Conservation (phyloP, 2,797 vertebrate species). For the Falco columbarius region DNA sequence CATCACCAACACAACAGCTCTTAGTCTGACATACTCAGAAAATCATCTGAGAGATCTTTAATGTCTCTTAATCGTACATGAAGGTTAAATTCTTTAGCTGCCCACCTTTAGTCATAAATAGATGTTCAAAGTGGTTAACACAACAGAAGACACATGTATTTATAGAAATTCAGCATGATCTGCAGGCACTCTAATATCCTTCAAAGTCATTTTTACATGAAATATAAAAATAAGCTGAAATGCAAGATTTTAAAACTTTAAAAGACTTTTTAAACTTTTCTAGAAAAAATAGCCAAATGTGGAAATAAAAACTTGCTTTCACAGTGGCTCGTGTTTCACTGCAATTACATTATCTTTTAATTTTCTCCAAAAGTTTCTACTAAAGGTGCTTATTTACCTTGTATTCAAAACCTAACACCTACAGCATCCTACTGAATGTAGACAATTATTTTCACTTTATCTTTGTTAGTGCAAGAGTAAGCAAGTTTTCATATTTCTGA, state of each 20-base stretch:
- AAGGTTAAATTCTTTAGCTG: constrained; percentile 1
- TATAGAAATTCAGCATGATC: constrained; percentile 33
- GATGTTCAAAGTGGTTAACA: constrained; percentile 1
- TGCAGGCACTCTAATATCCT: not conserved
- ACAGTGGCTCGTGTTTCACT: not conserved
- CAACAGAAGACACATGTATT: not conserved
- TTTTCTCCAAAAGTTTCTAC: not conserved
- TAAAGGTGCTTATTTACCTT: not conserved
- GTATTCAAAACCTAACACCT: not conserved
- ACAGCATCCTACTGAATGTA: not conserved
- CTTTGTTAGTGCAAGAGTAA: not conserved
- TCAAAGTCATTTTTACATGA: constrained; percentile 23
- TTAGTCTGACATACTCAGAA: not conserved
- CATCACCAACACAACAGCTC: not conserved
- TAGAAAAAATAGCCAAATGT: not conserved
- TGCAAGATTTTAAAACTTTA: not conserved
- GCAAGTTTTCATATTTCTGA: not conserved
- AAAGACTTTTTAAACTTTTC: not conserved
- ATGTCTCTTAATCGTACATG: not conserved
- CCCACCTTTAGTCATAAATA: constrained; percentile 14
- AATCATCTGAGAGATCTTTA: not conserved
- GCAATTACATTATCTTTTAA: not conserved
- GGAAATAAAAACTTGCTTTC: not conserved
- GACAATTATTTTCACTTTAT: not conserved
- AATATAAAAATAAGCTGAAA: constrained; percentile 20